Evolutionary conservation across 2,888 invertebrate genomes (phyloP), one percentile per base, ranked within the genome.

Genomic region (Endotricha flammealis): DNA sequence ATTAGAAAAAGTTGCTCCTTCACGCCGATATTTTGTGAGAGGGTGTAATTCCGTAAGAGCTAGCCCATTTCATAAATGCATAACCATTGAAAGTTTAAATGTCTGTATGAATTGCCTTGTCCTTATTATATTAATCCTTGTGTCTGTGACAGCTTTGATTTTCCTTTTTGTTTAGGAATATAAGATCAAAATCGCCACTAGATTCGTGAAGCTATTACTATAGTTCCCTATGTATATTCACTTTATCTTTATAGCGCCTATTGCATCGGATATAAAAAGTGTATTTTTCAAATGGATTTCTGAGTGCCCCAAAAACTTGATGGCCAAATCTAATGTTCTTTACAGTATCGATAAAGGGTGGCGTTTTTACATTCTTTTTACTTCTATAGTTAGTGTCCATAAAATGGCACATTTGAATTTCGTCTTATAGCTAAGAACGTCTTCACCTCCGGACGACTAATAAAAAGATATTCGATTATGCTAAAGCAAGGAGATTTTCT

Each of bases 231-330:
- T n/a, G n/a, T n/a, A n/a, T n/a, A n/a, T n/a, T n/a, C n/a, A n/a
- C n/a, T 27, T 29, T 29, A 14, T 29, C 27, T 17, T 20, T 20
- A 20, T 20, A 30, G 14, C 30, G 32, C 29, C 27, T 17, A 46
- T n/a, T n/a, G 6, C 57, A 48, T 50, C 65, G 74, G n/a, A n/a
- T n/a, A n/a, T 76, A 76, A 80, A 83, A 78, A 62, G 68, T 65
- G 67, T 76, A 79, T 76, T 78, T 82, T 80, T 82, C 73, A 80
- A 86, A 87, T 86, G 86, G 85, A 85, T 85, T 81, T 83, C 85
- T 83, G 80, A 87, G 87, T 82, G 75, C 79, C 69, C 68, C 28
- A 56, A 73, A 72, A 77, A 65, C 81, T 83, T 85, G 76, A 87
- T 85, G 72, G 80, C 57, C 64, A 65, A 76, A 80, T 82, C 81